A percentile compares a stretch with the other conserved stretches of the same genome.
Evolutionary conservation across 2,797 vertebrate species (phyloP).

Genomic region (Clamator glandarius): DNA sequence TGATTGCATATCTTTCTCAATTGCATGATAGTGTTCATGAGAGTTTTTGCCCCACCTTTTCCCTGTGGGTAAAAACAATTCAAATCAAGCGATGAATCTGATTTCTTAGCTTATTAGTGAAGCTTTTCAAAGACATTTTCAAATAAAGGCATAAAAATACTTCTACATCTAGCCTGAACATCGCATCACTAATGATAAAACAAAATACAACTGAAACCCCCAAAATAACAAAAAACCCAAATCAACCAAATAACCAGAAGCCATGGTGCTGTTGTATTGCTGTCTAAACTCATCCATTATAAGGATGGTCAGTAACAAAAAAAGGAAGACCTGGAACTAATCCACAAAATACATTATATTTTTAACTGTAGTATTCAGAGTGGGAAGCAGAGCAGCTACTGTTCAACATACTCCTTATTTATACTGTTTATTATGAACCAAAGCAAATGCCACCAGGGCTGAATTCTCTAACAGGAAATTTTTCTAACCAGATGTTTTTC

Average conservation of each 20-base stretch:
- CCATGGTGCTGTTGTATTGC: neutral
- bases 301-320: neutral
- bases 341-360: neutral
- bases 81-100: neutral
- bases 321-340: neutral
- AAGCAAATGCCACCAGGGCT: neutral
- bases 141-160: neutral
- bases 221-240: too few species aligned
- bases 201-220: too few species aligned
- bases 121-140: neutral
- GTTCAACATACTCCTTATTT: neutral
- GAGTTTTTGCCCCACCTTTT: conserved; percentile 96
- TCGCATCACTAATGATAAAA: neutral
- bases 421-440: neutral
- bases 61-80: conserved; percentile 78
- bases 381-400: neutral
- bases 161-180: neutral
- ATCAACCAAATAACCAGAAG: neutral
- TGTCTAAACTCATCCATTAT: neutral
- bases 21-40: conserved; percentile 99
- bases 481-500: neutral
- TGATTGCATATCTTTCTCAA: conserved; percentile 99
- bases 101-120: neutral
- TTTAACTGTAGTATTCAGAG: neutral
- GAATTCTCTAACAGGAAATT: neutral